These are phyloP conservation scores for Urocolius indicus DNA, from an alignment of 2,113 vertebrate genomes.

Conservation along the genomic window DNA sequence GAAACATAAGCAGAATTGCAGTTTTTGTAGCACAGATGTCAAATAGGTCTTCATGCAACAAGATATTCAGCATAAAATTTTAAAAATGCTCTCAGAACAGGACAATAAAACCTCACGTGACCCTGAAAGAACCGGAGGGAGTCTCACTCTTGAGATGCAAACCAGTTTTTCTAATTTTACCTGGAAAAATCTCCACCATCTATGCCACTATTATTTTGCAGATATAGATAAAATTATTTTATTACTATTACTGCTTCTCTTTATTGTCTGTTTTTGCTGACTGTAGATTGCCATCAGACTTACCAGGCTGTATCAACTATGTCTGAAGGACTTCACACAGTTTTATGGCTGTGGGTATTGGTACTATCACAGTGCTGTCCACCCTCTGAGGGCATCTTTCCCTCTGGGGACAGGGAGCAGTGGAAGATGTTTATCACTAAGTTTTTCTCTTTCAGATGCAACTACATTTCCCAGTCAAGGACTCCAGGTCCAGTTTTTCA, in stretches of 20 bases:
- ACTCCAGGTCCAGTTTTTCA: not conserved
- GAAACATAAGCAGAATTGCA: not conserved
- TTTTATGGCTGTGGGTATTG: not conserved
- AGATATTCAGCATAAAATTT: not conserved
- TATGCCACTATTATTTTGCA: not conserved
- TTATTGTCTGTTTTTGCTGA: not conserved
- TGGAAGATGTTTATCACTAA: accelerated
- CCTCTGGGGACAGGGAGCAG: not conserved
- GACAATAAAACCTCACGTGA: not conserved
- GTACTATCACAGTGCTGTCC: not conserved
- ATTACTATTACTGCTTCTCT: not conserved
- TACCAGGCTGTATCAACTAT: not conserved
- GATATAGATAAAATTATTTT: not conserved
- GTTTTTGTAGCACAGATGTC: accelerated
- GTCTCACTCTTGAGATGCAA: not conserved
- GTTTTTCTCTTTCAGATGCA: not conserved
- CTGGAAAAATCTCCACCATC: not conserved
- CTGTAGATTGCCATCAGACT: not conserved
- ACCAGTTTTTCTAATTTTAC: not conserved
- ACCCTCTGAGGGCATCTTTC: not conserved
- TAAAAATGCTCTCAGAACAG: not conserved
- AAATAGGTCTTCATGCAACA: not conserved
- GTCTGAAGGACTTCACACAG: not conserved
- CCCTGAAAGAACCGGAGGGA: not conserved
- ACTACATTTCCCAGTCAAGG: not conserved